Evolutionary conservation across 1,140 invertebrate species (phyloP), one percentile per base, ranked within the genome.

Genomic region (Tyrophagus putrescentiae): DNA sequence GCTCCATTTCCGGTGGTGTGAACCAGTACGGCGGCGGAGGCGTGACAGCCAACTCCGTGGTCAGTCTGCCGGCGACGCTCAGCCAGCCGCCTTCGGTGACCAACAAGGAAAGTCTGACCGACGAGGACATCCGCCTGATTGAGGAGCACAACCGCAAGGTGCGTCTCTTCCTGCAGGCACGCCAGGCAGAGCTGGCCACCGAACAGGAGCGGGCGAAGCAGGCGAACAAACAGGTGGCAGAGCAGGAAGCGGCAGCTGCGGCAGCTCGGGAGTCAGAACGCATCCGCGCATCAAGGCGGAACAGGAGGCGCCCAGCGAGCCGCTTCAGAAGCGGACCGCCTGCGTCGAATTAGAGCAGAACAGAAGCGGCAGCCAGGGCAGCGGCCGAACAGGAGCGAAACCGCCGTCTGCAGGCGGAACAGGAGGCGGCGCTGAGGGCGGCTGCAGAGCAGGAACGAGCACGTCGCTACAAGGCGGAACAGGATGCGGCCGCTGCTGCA

Each of bases 121-220:
- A 61, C 27, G 60, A 61, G 18, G 60, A 61, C 28, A 60, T 61
- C 13, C 6, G 57, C 34, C 7, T 60, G 54, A 61, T 61, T 6
- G 57, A 61, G 28, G 60, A 61, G 32, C 60, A 61, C 27, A 61
- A 61, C 48, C 56, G 54, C 4, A 60, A 57, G 33, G 60, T 61
- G 1, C 58, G 27, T 9, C 16, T 28, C n/a, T 61, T 60, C 29
- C 29, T 61, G 11, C 60, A 60, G 18, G 48, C 53, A 60, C 9
- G 60, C 41, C 29, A 61, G 48, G 3, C 56, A 39, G 60, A 61
- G 48, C 34, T 60, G 53, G n/a, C 28, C 27, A 16, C 21, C 21
- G 6, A 58, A 50, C 57, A 61, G 29, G 28, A 61, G 7, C 57
- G 36, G 39, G 13, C 32, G 1, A 27, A 16, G 1, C 39, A 23